Evolutionary conservation across 2,113 vertebrate species (phyloP), one percentile per base, ranked within the genome.

Genomic region (Dicrurus megarhynchus): DNA sequence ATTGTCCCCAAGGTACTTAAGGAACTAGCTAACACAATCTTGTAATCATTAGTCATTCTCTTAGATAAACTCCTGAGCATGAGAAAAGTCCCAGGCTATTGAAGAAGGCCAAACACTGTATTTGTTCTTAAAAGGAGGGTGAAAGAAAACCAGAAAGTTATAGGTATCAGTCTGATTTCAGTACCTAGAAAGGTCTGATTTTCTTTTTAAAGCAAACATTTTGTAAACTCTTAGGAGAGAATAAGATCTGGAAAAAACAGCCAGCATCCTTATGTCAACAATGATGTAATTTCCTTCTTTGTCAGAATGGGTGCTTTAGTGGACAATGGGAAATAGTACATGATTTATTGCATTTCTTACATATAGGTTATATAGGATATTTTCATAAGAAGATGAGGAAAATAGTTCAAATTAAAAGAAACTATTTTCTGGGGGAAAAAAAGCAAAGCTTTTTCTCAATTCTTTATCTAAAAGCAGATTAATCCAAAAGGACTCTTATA

Each of bases 41-140:
- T 92, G 46, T 18, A 74, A 77, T 73, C 52, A 73, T 92, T 86
- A 84, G 22, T 85, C 67, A 80, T 90, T 90, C 49, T 69, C 30
- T 85, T 65, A 69, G 75, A 95, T 44, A 94, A 92, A 80, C 32
- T 84, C 77, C 20, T 39, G n/a, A 88, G n/a, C 32, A 50, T 60
- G 64, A 39, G n/a, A 27, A 50, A 83, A 85, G 52, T 85, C 78
- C 65, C 61, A 76, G 9, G 22, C 10, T 87, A 76, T 3, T 60
- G 57, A 87, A 52, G 19, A 75, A 79, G 53, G n/a, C 53, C 49
- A 93, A 84, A 87, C 9, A 52, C 22, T 52, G 13, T 55, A 67
- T 60, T 70, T 91, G 39, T 71, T 78, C 19, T 41, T 82, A 56
- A 89, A 37, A 47, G 13, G 3, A 7, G 47, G 12, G 18, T 65